phyloP scores from a whole-genome alignment of 2,888 invertebrate genomes.

The Cheilosia grossa region DNA sequence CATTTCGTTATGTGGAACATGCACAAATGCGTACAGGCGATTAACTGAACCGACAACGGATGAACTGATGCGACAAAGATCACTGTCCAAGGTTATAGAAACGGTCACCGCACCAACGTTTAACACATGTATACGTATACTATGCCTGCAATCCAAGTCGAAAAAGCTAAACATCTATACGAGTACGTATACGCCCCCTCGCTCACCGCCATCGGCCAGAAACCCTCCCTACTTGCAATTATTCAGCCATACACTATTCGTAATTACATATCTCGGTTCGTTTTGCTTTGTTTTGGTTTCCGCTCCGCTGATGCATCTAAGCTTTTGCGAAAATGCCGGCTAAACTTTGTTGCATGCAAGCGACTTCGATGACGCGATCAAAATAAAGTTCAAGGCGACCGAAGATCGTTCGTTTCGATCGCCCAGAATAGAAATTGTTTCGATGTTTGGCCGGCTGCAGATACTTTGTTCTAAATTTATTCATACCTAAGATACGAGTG shows the following conservation, averaged over 20 bases:
- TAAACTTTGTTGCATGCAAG: conserved; percentile 25
- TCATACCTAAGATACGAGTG: conserved; percentile 23
- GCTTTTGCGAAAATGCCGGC: conserved; percentile 36
- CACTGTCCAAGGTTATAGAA: conserved; percentile 40
- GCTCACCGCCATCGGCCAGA: background rate
- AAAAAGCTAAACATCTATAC: conserved; percentile 14
- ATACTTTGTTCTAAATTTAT: conserved; percentile 29
- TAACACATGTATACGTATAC: background rate
- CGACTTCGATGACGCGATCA: conserved; percentile 43
- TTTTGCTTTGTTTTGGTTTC: conserved; percentile 35
- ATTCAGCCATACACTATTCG: conserved; percentile 18
- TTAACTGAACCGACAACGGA: conserved; percentile 33
- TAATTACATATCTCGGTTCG: background rate
- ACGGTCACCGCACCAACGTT: conserved; percentile 16
- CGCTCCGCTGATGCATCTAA: conserved; percentile 28
- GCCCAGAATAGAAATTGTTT: conserved; percentile 36
- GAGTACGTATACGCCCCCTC: too few relatives aligned
- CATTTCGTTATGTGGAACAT: background rate
- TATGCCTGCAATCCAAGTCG: background rate
- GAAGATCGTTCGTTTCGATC: conserved; percentile 39
- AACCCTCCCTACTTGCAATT: conserved; percentile 19
- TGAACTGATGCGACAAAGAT: conserved; percentile 53
- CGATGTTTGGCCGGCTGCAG: background rate
- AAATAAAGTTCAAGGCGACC: conserved; percentile 55
- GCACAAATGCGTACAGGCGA: conserved; percentile 2